Base-by-base conservation (phyloP, 2,113 vertebrate genomes). In the Maccullochella peelii region DNA sequence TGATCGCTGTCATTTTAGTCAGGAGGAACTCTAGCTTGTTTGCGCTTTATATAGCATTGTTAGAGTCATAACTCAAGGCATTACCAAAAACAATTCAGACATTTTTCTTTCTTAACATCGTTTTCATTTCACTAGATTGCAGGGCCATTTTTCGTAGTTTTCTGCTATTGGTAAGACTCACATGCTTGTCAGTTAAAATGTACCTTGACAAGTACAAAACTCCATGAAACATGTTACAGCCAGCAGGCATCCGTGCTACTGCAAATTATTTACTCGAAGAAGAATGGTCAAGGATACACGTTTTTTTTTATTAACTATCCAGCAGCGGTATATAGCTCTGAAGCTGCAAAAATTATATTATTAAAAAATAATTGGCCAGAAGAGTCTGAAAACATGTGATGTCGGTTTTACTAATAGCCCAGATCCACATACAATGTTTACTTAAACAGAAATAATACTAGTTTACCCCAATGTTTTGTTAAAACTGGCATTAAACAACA, bases 361-460 rank as follows among this genome's bases (percentile, higher is more conserved):
- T 77, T 65, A 59, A 59, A 70, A 62, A 78, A 49, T 82, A 86
- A 88, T 70, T 77, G 57, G 77, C 68, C 77, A 83, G 61, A 73
- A 66, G 72, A 55, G 30, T 59, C 27, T 49, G 4, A 78, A 62
- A 77, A 82, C 5, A 4, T 58, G 57, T 30, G 15, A 73, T 1
- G 10, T 59, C 40, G 15, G 18, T 59, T 73, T 68, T 65, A 33
- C 49, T 58, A 71, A 72, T 8, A 58, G 21, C 44, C 33, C 20
- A 58, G 6, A 11, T 20, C 12, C 18, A 63, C 11, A 77, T 62
- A 63, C 6, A 87, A n/a, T 11, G 44, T 68, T 8, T 38, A 52
- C 0, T n/a, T 8, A 27, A 72, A 44, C 3, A n/a, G 8, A 69
- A 54, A 54, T 42, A 36, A 63, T 16, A 23, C 16, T 14, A n/a